Evolutionary conservation across 2,888 invertebrate species (phyloP), one percentile per base, ranked within the genome.

Genomic region (Agrochola macilenta): DNA sequence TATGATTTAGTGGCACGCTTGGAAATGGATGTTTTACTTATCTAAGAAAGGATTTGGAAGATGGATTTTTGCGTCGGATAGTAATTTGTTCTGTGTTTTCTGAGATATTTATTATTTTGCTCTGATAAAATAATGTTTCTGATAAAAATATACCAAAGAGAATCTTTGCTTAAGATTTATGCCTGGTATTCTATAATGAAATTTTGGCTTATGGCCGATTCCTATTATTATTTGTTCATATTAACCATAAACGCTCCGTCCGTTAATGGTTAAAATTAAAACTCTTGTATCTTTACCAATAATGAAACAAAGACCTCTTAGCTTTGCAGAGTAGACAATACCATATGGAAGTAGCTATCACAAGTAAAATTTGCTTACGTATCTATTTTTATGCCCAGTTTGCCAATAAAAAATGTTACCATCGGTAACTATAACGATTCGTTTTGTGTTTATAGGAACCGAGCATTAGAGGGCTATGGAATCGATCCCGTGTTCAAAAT

Each of bases 1-100:
- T 91, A 92, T 95, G 95, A 95, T 94, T 94, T 94, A 94, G 89
- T 89, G 88, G 88, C 91, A 91, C 91, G 91, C 90, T 92, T 89
- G 88, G 82, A 74, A 89, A 89, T 89, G 73, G 81, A 88, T 83
- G 69, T 79, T 87, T 84, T 81, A 82, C 69, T 80, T 83, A 76
- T 73, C 77, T 73, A 46, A 79, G 77, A 77, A 83, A 82, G 82
- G 81, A 85, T 82, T 83, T 74, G 23, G 69, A 70, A 73, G 73
- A 74, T 76, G 65, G 57, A 81, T 85, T 84, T 82, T 74, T 76
- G 60, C 64, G 85, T 78, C 74, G 79, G 76, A 70, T 78, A 70
- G 69, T 82, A 66, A 87, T 79, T 83, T 88, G 76, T 73, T 82
- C 78, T 78, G 64, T 76, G 66, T 65, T 54, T 43, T 63, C 35